Conservation (phyloP, 2,797 vertebrate genomes). For the Pseudochirops corinnae region DNA sequence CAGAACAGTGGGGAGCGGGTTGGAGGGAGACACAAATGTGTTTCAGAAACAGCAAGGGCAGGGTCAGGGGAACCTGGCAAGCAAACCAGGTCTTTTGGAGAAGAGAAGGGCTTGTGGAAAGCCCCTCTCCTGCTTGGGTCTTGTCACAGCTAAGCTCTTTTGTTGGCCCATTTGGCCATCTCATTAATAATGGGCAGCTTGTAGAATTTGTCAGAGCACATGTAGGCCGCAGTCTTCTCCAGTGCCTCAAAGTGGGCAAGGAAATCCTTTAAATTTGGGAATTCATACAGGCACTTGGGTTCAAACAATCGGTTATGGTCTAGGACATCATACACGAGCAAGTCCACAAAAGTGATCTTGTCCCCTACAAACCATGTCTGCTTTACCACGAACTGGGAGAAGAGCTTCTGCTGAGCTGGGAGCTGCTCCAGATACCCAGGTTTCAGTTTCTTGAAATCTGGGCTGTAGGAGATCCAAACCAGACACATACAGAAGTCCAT, state of each 20-base stretch:
- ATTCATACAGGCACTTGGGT: slow-evolving; percentile 91
- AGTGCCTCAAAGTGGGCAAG: slow-evolving; percentile 92
- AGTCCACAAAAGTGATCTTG: slow-evolving; percentile 96
- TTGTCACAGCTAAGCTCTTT: slow-evolving; percentile 82
- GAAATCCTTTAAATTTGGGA: slow-evolving; percentile 91
- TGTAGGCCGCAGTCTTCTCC: slow-evolving; percentile 92
- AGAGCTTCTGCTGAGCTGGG: slow-evolving; percentile 86
- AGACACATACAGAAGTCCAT: too few relatives aligned
- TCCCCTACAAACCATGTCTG: slow-evolving; percentile 94
- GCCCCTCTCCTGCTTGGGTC: background rate
- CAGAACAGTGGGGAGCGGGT: background rate
- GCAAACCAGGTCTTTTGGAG: background rate
- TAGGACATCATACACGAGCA: slow-evolving; percentile 93
- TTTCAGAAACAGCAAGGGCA: background rate
- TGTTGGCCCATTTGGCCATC: slow-evolving; percentile 94
- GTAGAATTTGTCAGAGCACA: slow-evolving; percentile 91
- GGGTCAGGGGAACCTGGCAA: background rate
- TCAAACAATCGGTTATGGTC: slow-evolving; percentile 93
- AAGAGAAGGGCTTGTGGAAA: background rate
- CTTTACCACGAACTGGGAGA: slow-evolving; percentile 91
- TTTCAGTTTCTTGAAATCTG: slow-evolving; percentile 75
- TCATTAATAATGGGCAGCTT: slow-evolving; percentile 94
- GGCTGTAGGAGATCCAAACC: too few relatives aligned
- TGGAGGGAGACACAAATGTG: background rate
- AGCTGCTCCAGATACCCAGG: slow-evolving; percentile 84